These are phyloP conservation scores for Pseudochirops cupreus DNA, from an alignment of 2,797 vertebrate species.

Conservation along the genomic window DNA sequence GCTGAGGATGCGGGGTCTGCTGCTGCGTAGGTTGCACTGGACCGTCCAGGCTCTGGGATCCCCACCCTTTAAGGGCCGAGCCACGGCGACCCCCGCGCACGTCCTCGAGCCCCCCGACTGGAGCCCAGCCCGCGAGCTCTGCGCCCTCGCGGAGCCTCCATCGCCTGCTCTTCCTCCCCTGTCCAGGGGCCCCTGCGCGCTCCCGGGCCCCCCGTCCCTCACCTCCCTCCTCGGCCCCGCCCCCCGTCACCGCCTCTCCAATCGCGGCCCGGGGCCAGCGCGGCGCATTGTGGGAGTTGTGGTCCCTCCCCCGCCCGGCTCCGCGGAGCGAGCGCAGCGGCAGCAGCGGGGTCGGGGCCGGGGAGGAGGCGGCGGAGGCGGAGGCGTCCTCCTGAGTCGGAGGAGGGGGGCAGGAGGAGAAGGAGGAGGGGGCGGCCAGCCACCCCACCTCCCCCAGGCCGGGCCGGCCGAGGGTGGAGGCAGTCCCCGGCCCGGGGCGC, in stretches of 20 bases:
- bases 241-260: slow-evolving; percentile 35
- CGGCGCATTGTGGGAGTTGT: slow-evolving; percentile 80
- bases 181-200: neutral
- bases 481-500: neutral
- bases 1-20: neutral
- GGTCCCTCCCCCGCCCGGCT: slow-evolving; percentile 63
- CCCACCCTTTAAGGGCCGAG: neutral
- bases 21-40: neutral
- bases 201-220: neutral
- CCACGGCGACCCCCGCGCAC: rapidly evolving
- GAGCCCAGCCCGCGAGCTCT: rapidly evolving
- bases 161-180: neutral
- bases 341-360: slow-evolving; percentile 45
- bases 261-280: neutral
- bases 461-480: slow-evolving; percentile 28
- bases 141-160: rapidly evolving
- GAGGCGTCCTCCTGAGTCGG: neutral
- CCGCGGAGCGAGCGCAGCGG: slow-evolving; percentile 64
- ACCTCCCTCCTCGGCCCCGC: neutral
- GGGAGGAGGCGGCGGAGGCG: slow-evolving; percentile 63
- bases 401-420: neutral
- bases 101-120: rapidly evolving
- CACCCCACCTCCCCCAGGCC: neutral
- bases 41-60: rapidly evolving
- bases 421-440: slow-evolving; percentile 22